phyloP scores from a whole-genome alignment of 2,888 invertebrate genomes.

The Drymonia ruficornis region DNA sequence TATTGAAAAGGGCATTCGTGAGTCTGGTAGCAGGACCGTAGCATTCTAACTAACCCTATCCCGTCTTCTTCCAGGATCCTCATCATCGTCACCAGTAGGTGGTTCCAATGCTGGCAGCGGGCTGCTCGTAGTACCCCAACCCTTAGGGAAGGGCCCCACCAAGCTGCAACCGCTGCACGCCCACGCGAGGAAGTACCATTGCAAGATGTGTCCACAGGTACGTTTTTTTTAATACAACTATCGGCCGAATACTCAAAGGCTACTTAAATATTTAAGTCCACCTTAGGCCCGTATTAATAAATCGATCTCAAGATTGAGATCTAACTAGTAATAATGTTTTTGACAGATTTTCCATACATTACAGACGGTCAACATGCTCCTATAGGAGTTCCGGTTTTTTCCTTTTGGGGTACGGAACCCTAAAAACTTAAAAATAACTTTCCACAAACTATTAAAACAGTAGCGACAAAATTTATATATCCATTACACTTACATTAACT shows the following conservation, averaged over 20 bases:
- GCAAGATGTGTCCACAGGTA: slow-evolving; percentile 99
- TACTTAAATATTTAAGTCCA: no score
- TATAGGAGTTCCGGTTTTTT: no score
- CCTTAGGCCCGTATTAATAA: no score
- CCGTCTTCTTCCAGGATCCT: slow-evolving; percentile 71
- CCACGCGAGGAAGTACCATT: slow-evolving; percentile 92
- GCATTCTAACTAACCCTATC: slow-evolving; percentile 2
- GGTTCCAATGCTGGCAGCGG: slow-evolving; percentile 75
- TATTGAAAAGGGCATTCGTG: no score
- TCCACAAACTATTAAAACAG: background rate
- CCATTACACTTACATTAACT: slow-evolving; percentile 8
- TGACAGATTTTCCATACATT: no score
- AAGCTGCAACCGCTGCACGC: slow-evolving; percentile 77
- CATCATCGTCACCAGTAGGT: slow-evolving; percentile 77
- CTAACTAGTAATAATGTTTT: no score
- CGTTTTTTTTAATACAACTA: no score
- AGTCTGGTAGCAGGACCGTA: background rate
- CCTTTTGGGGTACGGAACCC: no score
- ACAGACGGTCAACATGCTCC: no score
- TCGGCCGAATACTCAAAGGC: no score
- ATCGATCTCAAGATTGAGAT: no score
- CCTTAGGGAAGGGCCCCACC: slow-evolving; percentile 87
- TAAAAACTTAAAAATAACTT: no score
- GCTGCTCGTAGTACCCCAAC: slow-evolving; percentile 95
- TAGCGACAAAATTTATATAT: slow-evolving; percentile 3